Evolutionary conservation across 2,888 invertebrate genomes (phyloP), one percentile per base, ranked within the genome.

Genomic region (Campoplex nolae): DNA sequence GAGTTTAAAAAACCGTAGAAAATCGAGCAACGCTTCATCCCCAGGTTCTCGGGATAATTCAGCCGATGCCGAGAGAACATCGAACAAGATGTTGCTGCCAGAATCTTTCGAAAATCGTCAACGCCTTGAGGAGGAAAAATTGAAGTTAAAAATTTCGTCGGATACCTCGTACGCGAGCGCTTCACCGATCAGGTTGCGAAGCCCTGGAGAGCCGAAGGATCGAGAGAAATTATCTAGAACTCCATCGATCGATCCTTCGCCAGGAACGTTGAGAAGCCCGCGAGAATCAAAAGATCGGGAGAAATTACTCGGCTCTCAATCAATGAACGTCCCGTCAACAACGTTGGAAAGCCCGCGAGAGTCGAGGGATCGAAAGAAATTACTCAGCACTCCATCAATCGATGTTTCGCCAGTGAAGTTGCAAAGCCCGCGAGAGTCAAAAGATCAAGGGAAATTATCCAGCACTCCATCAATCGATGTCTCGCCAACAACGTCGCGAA

Each of bases 1-100:
- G n/a, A 83, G 68, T 76, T 35, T 83, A 32, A 76, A 70, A 58
- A 75, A 9, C 56, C 32, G 75, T 38, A 76, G 35, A 32, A 75
- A 23, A 28, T 32, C 74, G 23, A 68, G 56, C 32, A 28, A 3
- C 28, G 67, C 4, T 45, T 8, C 42, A 28, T 28, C 23, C 1
- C 13, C 23, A 23, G 42, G 32, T 35, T 35, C 18, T n/a, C 28
- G 9, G 35, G 62, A 48, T 48, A 76, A 28, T 65, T 0, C 16
- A 0, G 51, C 51, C 3, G 23, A 67, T 4, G n/a, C 16, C 0
- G 42, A 32, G 54, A 54, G 38, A 28, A 74, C 54, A 7, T 58
- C 54, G 23, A 45, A 16, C n/a, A n/a, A 28, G 16, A 54, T n/a
- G 35, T 45, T 35, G 54, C 9, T 70, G 16, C 35, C 56, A 7